Evolutionary conservation across 2,797 vertebrate genomes (phyloP), one percentile per base, ranked within the genome.

Genomic region (Natrix natrix): DNA sequence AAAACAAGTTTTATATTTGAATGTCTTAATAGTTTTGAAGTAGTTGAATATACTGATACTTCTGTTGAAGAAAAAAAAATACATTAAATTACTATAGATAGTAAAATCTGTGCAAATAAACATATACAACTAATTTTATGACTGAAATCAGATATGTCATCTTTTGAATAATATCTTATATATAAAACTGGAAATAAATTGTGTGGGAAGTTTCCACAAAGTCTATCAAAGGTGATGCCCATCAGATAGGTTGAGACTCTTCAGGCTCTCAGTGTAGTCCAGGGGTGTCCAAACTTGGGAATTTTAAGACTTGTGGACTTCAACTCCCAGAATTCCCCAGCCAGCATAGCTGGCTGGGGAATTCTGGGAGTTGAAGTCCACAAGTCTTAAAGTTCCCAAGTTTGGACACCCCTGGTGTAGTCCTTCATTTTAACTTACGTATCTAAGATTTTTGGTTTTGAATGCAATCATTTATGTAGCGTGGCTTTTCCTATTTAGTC

Each of bases 401-500:
- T n/a, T n/a, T n/a, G n/a, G n/a, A n/a, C n/a, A n/a, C n/a, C n/a
- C n/a, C n/a, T n/a, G n/a, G 8, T 83, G 37, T 48, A 83, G 8
- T 48, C 74, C 20, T 24, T 83, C 43, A 24, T 83, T 43, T 78
- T 24, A 3, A 83, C 20, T 52, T 43, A 86, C 43, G 3, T 91
- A 48, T 1, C 37, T 86, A 26, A 60, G 32, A 43, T 26, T 56
- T 7, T 56, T 56, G 26, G 32, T 4, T 91, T 86, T 28, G 48
- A 48, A 91, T 17, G 37, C 54, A 37, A 0, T 92, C 37, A 69
- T 5, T 66, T 56, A 88, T 43, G 12, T 20, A 32, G 22, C n/a
- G 13, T 87, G 26, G 26, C 4, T 90, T 91, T 69, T 48, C 60
- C 86, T 78, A 97, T 96, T 56, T 96, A 99, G 99, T 99, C 99